Conservation (phyloP, 2,113 vertebrate species). For the Mesocricetus auratus region DNA sequence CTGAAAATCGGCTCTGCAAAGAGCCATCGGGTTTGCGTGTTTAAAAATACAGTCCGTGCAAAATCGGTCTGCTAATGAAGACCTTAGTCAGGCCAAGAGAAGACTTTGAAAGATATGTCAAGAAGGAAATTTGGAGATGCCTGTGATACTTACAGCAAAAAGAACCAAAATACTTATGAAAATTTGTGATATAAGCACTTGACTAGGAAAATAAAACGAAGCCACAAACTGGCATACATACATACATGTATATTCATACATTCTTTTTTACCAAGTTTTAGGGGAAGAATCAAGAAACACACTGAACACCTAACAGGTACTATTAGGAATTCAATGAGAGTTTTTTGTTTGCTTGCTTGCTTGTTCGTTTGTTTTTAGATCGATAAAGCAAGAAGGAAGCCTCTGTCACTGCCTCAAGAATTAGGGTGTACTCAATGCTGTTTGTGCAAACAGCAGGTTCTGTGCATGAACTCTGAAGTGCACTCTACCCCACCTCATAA, state of each 20-base stretch:
- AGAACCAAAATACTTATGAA: slow-evolving; percentile 43
- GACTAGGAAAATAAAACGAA: slow-evolving; percentile 54
- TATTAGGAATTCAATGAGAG: background rate
- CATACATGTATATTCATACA: background rate
- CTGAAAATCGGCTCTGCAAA: background rate
- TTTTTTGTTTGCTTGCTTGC: no score
- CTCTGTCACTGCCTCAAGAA: background rate
- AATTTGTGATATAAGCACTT: slow-evolving; percentile 8
- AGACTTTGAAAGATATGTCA: background rate
- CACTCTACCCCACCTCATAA: background rate
- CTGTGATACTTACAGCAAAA: slow-evolving; percentile 32
- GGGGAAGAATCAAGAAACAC: background rate
- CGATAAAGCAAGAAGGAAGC: slow-evolving; percentile 11
- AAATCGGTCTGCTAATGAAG: background rate
- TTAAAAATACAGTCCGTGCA: background rate
- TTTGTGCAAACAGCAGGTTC: background rate
- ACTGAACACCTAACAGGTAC: background rate
- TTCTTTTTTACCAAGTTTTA: background rate
- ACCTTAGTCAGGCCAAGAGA: background rate
- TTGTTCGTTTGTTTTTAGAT: background rate
- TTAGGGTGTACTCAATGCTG: background rate
- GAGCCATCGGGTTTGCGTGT: background rate
- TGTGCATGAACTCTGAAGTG: background rate
- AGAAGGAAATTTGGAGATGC: slow-evolving; percentile 43
- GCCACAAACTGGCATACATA: background rate